Percentiles rank a stretch among this genome's conserved stretches.
phyloP scores from a whole-genome alignment of 37 sponge, comb jelly and placozoan genomes.

The Geodia barretti region DNA sequence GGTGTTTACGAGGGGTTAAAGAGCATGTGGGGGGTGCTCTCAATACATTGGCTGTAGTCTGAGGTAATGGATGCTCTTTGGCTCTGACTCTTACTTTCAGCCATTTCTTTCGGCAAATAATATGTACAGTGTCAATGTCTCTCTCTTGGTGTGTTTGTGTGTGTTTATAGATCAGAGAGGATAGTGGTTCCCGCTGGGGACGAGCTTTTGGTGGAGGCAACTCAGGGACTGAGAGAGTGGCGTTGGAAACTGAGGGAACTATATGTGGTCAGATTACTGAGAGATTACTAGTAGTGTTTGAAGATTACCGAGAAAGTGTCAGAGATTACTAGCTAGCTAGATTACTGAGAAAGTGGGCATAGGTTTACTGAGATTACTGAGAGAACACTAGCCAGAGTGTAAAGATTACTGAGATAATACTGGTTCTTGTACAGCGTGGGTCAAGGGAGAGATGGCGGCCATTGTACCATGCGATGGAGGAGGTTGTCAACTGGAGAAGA shows the following conservation, averaged over 20 bases:
- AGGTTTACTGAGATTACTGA: too few species aligned
- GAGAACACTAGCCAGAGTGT: too few species aligned
- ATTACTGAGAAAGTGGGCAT: too few species aligned
- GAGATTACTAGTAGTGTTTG: neutral
- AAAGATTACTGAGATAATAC: neutral
- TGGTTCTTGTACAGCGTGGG: constrained; percentile 1
- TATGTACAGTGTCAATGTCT: too few species aligned
- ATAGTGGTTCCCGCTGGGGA: constrained; percentile 36
- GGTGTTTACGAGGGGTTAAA: too few species aligned
- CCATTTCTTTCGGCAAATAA: too few species aligned
- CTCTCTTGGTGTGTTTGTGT: neutral
- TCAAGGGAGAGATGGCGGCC: constrained; percentile 19
- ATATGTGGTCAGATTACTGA: constrained; percentile 42
- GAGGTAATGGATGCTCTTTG: too few species aligned
- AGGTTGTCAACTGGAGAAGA: constrained; percentile 28
- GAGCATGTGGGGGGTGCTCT: neutral
- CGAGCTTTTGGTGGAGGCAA: constrained; percentile 50
- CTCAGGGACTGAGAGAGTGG: constrained; percentile 55
- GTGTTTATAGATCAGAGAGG: neutral
- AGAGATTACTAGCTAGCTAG: too few species aligned
- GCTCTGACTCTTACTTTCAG: too few species aligned
- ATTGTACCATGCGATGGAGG: constrained; percentile 45
- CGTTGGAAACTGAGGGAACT: constrained; percentile 18
- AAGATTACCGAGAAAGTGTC: too few species aligned
- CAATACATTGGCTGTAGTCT: too few species aligned